Conservation (phyloP, 2,797 vertebrate species). For the Pelochelys cantorii region DNA sequence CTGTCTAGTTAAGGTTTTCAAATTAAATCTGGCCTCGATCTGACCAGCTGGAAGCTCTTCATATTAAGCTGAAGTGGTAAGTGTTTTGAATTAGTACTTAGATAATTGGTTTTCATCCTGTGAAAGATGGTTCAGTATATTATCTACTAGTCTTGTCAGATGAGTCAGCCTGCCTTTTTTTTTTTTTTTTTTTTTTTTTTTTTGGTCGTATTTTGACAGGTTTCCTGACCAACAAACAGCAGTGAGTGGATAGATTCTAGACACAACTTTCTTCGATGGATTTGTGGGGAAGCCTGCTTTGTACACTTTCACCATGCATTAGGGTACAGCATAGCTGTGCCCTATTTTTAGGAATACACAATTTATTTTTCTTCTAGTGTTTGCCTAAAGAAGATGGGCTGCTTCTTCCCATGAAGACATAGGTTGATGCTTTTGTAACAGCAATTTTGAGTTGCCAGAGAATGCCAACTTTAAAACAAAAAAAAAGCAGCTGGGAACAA, state of each 20-base stretch:
- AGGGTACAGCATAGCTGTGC: neutral
- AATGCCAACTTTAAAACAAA: neutral
- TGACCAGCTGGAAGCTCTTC: neutral
- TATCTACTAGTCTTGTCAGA: neutral
- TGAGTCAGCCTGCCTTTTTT: neutral
- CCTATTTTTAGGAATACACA: neutral
- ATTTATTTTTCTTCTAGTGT: neutral
- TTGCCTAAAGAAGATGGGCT: neutral
- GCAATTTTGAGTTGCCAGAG: neutral
- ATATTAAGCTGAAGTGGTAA: neutral
- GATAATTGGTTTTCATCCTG: neutral
- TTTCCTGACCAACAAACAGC: neutral
- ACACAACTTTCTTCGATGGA: neutral
- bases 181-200: too few species aligned
- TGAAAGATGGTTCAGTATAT: neutral
- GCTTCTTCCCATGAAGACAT: neutral
- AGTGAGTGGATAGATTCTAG: neutral
- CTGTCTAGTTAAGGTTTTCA: accelerated
- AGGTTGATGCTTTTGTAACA: neutral
- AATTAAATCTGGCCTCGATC: accelerated
- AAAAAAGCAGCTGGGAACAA: neutral
- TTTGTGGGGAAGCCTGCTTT: neutral
- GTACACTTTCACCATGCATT: neutral
- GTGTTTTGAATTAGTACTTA: neutral
- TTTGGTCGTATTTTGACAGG: neutral